Percentiles rank a stretch among this genome's conserved stretches.
phyloP scores from a whole-genome alignment of 2,888 invertebrate genomes.

The Meiosimyza platycephala region DNA sequence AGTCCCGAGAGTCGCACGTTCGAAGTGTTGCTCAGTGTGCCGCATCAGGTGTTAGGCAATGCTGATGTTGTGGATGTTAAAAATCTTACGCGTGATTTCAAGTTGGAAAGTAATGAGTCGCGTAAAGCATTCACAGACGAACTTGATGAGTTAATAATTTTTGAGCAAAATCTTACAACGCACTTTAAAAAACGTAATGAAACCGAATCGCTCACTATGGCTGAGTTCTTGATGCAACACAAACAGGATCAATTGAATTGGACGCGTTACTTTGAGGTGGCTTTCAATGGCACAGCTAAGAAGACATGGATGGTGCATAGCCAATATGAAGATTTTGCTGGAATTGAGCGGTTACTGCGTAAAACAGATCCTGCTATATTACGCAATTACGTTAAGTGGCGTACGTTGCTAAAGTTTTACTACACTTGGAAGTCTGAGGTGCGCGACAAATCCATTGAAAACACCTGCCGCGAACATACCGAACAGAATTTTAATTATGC shows the following conservation, averaged over 20 bases:
- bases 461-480: constrained; percentile 54
- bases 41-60: constrained; percentile 43
- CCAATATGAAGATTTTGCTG: constrained; percentile 49
- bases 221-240: constrained; percentile 52
- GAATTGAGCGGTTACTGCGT: constrained; percentile 52
- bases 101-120: constrained; percentile 42
- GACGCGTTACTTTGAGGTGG: constrained; percentile 55
- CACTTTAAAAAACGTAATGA: constrained; percentile 45
- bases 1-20: constrained; percentile 52
- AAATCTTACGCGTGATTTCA: constrained; percentile 53
- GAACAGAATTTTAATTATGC: constrained; percentile 57
- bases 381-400: constrained; percentile 54
- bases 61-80: constrained; percentile 46
- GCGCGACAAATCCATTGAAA: constrained; percentile 44
- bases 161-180: constrained; percentile 55
- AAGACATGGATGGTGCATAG: constrained; percentile 54
- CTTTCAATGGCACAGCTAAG: constrained; percentile 56
- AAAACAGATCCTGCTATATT: constrained; percentile 43
- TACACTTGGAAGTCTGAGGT: constrained; percentile 52
- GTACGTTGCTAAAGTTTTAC: constrained; percentile 56
- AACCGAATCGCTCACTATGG: constrained; percentile 48
- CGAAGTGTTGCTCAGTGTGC: constrained; percentile 48
- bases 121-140: constrained; percentile 33
- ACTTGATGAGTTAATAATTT: constrained; percentile 45
- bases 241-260: constrained; percentile 59